Conservation (phyloP, 2,113 vertebrate genomes). For the Gopherus evgoodei region DNA sequence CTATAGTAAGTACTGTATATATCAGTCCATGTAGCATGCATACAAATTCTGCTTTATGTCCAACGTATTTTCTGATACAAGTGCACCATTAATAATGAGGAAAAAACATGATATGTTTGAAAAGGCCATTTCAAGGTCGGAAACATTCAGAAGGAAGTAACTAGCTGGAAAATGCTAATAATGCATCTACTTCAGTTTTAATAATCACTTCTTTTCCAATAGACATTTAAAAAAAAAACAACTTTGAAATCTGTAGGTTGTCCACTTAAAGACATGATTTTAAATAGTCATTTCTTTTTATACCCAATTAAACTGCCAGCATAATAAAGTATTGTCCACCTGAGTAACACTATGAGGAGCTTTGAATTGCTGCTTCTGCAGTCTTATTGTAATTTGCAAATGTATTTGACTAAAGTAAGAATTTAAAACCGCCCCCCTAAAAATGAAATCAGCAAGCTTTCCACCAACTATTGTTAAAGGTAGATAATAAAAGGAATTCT, state of each 20-base stretch:
- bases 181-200: background rate
- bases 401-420: constrained; percentile 29
- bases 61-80: background rate
- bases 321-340: constrained; percentile 50
- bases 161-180: background rate
- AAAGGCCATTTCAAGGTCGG: background rate
- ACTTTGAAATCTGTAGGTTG: constrained; percentile 40
- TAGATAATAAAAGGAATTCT: background rate
- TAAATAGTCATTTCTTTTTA: constrained; percentile 56
- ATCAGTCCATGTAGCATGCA: background rate
- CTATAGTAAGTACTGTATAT: background rate
- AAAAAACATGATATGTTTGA: background rate
- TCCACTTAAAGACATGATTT: constrained; percentile 53
- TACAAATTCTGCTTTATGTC: background rate
- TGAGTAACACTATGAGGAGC: constrained; percentile 31
- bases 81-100: background rate
- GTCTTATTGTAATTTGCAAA: constrained; percentile 14
- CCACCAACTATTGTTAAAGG: background rate
- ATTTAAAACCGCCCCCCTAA: constrained; percentile 33
- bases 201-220: background rate
- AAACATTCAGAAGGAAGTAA: background rate
- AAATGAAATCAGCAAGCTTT: background rate
- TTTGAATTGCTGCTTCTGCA: constrained; percentile 12
- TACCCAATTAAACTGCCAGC: constrained; percentile 56
- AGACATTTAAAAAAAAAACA: background rate